Base-by-base conservation (phyloP, 1,140 invertebrate genomes). In the Dendroctonus valens region DNA sequence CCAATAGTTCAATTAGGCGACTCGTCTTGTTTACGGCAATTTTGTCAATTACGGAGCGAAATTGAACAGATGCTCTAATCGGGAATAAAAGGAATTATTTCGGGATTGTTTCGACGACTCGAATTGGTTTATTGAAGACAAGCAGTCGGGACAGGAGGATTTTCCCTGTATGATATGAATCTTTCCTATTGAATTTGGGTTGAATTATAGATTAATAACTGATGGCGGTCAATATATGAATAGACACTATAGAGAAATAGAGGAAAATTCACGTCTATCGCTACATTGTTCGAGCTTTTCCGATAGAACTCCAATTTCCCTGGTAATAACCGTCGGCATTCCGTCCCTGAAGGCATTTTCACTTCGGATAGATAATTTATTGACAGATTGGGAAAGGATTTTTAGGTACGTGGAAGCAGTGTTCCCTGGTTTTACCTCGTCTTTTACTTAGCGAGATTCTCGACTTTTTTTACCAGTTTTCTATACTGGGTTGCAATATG, bases 1-100 rank as follows among this genome's bases (percentile, higher is more conserved):
- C 37, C 12, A 52, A 44, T 48, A 64, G 51, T 54, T 44, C 41
- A 64, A 64, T 64, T 64, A 53, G 39, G 55, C 37, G 44, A 54
- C 51, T 64, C 38, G 50, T 55, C 61, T 64, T 54, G 51, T 64
- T 55, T 42, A 41, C 37, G 2, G 38, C 41, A 64, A 52, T 44
- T 11, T 14, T n/a, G 52, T 62, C 46, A 62, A 53, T 62, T 62
- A 50, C 46, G 48, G 57, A 48, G n/a, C 48, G 41, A 40, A 14
- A 37, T 46, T 9, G 57, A 59, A 15, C 57, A 59, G 41, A 46
- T 46, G 42, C 42, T 46, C n/a, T 46, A 46, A 46, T 9, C 42
- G 42, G 42, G 8, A 46, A 46, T 46, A 46, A 46, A 46, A 46
- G 8, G n/a, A 46, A 46, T 46, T 46, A 46, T 12, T 26, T 26